Percentiles rank a stretch among this genome's conserved stretches.
These are phyloP conservation scores for Circaetus gallicus DNA, from an alignment of 2,113 vertebrate species.

Conservation along the genomic window DNA sequence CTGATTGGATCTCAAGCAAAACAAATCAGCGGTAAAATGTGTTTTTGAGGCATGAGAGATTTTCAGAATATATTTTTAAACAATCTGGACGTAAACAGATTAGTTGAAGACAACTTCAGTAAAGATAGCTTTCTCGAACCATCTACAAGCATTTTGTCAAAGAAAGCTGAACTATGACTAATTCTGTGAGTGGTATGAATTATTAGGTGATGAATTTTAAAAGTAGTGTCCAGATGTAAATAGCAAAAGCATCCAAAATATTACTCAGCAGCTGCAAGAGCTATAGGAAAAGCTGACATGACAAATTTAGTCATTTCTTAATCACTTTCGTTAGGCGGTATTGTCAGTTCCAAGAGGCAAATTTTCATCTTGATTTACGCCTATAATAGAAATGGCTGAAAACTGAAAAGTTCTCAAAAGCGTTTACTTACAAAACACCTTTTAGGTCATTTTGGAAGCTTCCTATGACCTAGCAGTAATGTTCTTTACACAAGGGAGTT, in stretches of 20 bases:
- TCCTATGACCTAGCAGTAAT: conserved; percentile 14
- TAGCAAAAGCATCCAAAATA: conserved; percentile 70
- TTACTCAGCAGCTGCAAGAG: conserved; percentile 78
- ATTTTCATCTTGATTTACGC: conserved; percentile 71
- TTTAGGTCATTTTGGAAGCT: conserved; percentile 58
- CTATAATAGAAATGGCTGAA: conserved; percentile 69
- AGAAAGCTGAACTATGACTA: conserved; percentile 63
- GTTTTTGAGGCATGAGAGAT: background rate
- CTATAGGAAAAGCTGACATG: conserved; percentile 72
- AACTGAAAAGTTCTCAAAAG: conserved; percentile 61
- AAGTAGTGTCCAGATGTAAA: conserved; percentile 76
- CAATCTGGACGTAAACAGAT: background rate
- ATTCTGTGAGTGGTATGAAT: conserved; percentile 63
- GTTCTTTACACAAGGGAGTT: background rate
- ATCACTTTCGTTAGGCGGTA: conserved; percentile 71
- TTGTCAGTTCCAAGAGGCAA: conserved; percentile 73
- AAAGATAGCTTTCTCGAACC: conserved; percentile 35
- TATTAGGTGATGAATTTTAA: conserved; percentile 75
- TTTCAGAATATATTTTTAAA: conserved; percentile 30
- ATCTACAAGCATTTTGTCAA: conserved; percentile 54
- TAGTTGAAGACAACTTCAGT: conserved; percentile 3
- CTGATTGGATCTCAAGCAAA: background rate
- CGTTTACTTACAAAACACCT: conserved; percentile 66
- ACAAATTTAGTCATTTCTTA: conserved; percentile 75
- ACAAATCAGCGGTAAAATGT: background rate